These are phyloP conservation scores for Lutjanus erythropterus DNA, from an alignment of 2,113 vertebrate species.

Conservation along the genomic window DNA sequence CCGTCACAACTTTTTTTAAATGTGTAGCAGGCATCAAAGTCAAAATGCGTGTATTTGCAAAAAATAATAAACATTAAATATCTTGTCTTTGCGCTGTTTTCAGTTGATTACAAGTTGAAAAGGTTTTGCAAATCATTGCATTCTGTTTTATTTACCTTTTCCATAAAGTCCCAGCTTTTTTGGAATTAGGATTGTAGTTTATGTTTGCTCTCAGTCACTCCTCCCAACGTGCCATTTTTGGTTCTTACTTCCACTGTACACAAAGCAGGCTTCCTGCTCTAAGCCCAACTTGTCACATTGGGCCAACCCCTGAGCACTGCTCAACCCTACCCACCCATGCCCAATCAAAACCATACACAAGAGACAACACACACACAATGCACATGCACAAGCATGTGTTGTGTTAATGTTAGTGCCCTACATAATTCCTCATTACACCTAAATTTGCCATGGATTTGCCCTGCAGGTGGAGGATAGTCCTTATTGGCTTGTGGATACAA, in stretches of 20 bases:
- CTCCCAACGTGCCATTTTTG: conserved; percentile 41
- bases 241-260: conserved; percentile 42
- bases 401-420: background rate
- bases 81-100: too few relatives aligned
- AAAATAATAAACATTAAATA: too few relatives aligned
- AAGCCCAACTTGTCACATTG: conserved; percentile 36
- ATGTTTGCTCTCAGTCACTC: background rate
- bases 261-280: conserved; percentile 70
- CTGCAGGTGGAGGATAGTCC: conserved; percentile 39
- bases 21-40: too few relatives aligned
- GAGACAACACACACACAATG: conserved; percentile 30
- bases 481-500: conserved; percentile 59
- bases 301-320: conserved; percentile 37
- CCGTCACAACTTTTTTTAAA: too few relatives aligned
- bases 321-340: background rate
- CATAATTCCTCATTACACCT: background rate
- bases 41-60: too few relatives aligned
- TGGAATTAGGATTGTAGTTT: too few relatives aligned
- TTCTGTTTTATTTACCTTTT: too few relatives aligned
- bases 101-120: too few relatives aligned
- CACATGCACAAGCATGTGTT: background rate
- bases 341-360: background rate
- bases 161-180: too few relatives aligned
- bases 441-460: conserved; percentile 55
- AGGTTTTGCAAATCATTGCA: too few relatives aligned